Evolutionary conservation across 2,797 vertebrate genomes (phyloP).

Genomic region (Neopelma chrysocephalum): DNA sequence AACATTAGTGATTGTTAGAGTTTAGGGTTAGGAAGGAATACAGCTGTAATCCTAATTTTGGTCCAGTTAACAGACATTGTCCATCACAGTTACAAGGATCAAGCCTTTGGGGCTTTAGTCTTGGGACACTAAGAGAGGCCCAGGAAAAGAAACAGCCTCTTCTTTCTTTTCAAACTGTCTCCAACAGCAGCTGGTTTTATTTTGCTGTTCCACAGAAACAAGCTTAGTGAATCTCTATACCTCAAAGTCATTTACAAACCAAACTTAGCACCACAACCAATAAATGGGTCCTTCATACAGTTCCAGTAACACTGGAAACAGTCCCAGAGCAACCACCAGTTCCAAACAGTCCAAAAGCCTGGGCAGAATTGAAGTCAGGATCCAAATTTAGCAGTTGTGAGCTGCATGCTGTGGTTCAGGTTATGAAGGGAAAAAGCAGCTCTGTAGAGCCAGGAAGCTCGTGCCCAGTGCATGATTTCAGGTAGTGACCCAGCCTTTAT

Average conservation of each 20-base stretch:
- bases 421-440: slow-evolving; percentile 16
- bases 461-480: background rate
- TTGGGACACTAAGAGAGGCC: background rate
- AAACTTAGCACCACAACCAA: slow-evolving; percentile 1
- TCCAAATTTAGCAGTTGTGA: slow-evolving; percentile 27
- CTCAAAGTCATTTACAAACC: slow-evolving; percentile 10
- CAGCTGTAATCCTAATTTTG: background rate
- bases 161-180: background rate
- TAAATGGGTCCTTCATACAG: slow-evolving; percentile 22
- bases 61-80: background rate
- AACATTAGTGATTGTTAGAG: background rate
- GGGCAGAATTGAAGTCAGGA: slow-evolving; percentile 16
- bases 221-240: background rate
- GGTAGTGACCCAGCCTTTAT: background rate
- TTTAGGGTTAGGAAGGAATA: background rate
- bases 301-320: slow-evolving; percentile 36
- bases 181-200: slow-evolving; percentile 4
- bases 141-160: background rate
- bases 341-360: slow-evolving; percentile 7
- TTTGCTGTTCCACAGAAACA: background rate
- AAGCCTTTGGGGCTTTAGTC: background rate
- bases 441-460: background rate
- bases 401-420: background rate
- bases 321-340: background rate
- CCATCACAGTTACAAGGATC: background rate